Evolutionary conservation across 2,113 vertebrate species (phyloP).

Genomic region (Elanoides forficatus): DNA sequence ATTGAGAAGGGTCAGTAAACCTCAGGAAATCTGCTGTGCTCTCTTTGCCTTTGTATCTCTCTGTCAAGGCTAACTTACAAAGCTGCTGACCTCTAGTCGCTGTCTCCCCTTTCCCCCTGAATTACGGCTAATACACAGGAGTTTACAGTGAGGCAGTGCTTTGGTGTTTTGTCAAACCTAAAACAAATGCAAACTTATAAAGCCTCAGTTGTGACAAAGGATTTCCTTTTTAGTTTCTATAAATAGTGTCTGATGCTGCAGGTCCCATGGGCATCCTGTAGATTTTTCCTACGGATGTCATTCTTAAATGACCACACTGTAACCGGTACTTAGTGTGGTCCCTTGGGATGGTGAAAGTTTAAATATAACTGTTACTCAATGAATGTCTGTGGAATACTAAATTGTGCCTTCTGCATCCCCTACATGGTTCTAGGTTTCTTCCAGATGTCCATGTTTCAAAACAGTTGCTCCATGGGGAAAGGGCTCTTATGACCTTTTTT

Average conservation of each 20-base stretch:
- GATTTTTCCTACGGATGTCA: slow-evolving; percentile 34
- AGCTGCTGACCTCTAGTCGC: not conserved
- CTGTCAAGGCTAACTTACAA: not conserved
- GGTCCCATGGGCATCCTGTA: not conserved
- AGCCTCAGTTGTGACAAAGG: not conserved
- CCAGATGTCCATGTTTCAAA: slow-evolving; percentile 36
- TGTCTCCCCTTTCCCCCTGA: too few species aligned
- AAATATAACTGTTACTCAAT: slow-evolving; percentile 21
- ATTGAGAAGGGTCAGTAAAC: not conserved
- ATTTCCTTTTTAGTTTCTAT: slow-evolving; percentile 51
- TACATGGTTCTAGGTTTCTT: slow-evolving; percentile 16
- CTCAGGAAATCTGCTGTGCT: not conserved
- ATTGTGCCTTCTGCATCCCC: not conserved
- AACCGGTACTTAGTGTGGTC: not conserved
- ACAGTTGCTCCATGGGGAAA: slow-evolving; percentile 21
- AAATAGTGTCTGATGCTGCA: slow-evolving; percentile 26
- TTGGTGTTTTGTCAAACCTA: not conserved
- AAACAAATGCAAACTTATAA: not conserved
- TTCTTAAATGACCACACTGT: slow-evolving; percentile 48
- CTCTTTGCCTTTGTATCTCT: not conserved
- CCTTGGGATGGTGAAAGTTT: not conserved
- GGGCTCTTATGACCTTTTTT: slow-evolving; percentile 66
- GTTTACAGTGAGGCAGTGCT: not conserved
- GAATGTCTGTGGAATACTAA: not conserved
- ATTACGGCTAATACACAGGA: not conserved